Evolutionary conservation across 2,797 vertebrate species (phyloP), one percentile per base, ranked within the genome.

Genomic region (Hyperoplus lanceolatus): DNA sequence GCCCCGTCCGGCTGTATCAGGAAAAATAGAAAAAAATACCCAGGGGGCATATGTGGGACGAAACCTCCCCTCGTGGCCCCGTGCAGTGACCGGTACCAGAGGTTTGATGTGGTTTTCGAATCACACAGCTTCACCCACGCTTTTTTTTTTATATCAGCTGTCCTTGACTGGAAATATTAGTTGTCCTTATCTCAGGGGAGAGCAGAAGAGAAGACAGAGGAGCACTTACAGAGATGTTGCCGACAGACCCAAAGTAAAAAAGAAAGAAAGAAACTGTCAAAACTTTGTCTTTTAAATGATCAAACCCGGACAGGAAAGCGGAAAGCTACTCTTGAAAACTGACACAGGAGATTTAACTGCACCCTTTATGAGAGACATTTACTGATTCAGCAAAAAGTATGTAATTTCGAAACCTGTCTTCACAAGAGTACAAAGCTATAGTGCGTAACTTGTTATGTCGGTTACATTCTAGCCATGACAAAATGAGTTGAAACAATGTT

Each of bases 51-150:
- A 90, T 92, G 90, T 91, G 64, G 61, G 82, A 8, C 42, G 15
- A 29, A 29, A 29, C n/a, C 55, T 49, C 77, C 72, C 67, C 64
- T 84, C 61, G 15, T 5, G 10, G 45, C 58, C 61, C 73, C 29
- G 55, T 41, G 48, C 76, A 64, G 75, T 88, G 90, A 91, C 87
- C 89, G 67, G 77, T 21, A 48, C 74, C 6, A 5, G 63, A 60
- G 69, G 73, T 83, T 81, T 85, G 74, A 86, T 90, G 89, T 90
- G 85, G 87, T 91, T 86, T 85, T 84, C 77, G 79, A 87, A 85
- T 90, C 73, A 68, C 46, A 29, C 59, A 13, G 62, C 70, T 68
- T 81, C 73, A 80, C 70, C 77, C 59, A 73, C 11, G 14, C 72
- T 73, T 81, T 73, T 70, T 50, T 58, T 73, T 81, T 73, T 70